These are phyloP conservation scores for Myrmecobius fasciatus DNA, from an alignment of 2,113 vertebrate species.

Conservation along the genomic window DNA sequence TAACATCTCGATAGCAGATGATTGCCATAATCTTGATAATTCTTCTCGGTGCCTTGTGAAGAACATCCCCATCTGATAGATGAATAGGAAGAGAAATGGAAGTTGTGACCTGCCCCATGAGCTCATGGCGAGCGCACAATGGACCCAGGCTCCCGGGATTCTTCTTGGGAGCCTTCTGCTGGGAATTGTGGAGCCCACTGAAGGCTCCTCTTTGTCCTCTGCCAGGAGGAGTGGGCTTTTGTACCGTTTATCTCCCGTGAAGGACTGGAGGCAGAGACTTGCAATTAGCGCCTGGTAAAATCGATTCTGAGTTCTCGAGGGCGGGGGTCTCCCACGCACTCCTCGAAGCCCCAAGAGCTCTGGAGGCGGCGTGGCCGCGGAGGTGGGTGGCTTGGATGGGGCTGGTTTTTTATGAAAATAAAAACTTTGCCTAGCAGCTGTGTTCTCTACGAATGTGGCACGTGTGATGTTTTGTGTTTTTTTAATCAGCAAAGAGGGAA, in stretches of 20 bases:
- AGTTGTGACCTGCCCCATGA: constrained; percentile 27
- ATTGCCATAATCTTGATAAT: constrained; percentile 36
- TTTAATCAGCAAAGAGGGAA: neutral
- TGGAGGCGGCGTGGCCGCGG: neutral
- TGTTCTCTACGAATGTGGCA: neutral
- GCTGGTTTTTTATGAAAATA: constrained; percentile 32
- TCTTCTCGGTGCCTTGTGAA: constrained; percentile 3
- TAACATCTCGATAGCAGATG: constrained; percentile 31
- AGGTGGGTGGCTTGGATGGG: neutral
- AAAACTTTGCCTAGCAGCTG: neutral
- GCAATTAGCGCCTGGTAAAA: neutral
- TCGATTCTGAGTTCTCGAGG: neutral
- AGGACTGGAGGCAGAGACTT: neutral
- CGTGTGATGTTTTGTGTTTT: too few species aligned
- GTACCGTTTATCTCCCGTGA: neutral
- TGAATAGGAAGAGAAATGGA: constrained; percentile 20
- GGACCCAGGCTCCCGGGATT: neutral
- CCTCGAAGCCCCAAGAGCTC: constrained; percentile 1
- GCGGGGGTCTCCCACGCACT: neutral
- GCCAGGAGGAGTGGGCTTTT: neutral
- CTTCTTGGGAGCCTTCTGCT: neutral
- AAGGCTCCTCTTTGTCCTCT: neutral
- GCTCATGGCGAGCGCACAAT: neutral
- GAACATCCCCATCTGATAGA: neutral
- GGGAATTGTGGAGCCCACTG: neutral